Evolutionary conservation across 2,888 invertebrate genomes (phyloP).

Genomic region (Tetropium fuscum): DNA sequence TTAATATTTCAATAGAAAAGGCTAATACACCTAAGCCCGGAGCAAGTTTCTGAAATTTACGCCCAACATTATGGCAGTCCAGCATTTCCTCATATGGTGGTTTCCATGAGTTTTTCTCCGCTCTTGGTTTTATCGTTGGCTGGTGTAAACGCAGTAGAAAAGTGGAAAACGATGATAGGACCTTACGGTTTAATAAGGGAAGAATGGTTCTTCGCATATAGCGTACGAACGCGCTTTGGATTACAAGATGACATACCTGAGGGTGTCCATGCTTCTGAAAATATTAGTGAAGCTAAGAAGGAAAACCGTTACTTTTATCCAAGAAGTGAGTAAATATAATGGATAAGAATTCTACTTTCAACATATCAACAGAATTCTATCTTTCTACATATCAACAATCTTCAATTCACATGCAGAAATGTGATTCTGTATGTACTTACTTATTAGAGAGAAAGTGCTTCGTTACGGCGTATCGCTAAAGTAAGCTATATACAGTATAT

Average conservation of each 20-base stretch:
- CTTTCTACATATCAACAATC: no score
- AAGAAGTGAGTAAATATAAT: constrained; percentile 70
- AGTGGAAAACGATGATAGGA: constrained; percentile 81
- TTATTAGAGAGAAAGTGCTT: no score
- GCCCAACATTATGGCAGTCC: constrained; percentile 78
- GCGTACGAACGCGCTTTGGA: constrained; percentile 80
- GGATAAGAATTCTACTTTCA: background rate
- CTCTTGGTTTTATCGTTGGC: constrained; percentile 79
- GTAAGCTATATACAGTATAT: no score
- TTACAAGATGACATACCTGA: constrained; percentile 74
- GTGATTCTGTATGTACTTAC: no score
- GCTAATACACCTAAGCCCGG: constrained; percentile 80
- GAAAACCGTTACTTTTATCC: constrained; percentile 94
- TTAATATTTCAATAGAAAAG: constrained; percentile 69
- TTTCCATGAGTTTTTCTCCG: constrained; percentile 83
- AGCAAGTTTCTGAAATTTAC: constrained; percentile 89
- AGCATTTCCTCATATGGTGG: constrained; percentile 82
- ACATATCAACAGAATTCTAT: no score
- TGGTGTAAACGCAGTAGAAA: constrained; percentile 76
- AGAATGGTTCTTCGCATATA: constrained; percentile 77
- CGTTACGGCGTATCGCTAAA: no score
- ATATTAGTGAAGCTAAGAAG: constrained; percentile 73
- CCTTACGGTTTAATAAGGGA: constrained; percentile 76
- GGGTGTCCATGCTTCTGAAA: constrained; percentile 84
- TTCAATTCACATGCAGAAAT: no score